Conservation (phyloP, 2,113 vertebrate species). For the Taxidea taxus region DNA sequence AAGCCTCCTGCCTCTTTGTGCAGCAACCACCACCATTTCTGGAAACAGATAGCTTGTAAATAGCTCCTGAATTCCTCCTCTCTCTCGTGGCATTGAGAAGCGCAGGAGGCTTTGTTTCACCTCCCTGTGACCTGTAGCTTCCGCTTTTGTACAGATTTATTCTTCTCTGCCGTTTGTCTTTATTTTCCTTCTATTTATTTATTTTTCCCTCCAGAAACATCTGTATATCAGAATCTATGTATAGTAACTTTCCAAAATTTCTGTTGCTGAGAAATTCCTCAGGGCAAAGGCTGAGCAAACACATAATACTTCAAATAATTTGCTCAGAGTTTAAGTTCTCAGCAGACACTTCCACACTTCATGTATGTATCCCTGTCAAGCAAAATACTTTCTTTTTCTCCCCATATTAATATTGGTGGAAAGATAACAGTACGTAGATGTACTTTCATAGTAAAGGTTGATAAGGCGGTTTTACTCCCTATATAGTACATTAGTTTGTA, state of each 20-base stretch:
- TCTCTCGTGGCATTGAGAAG: neutral
- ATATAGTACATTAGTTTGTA: neutral
- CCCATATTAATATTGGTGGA: neutral
- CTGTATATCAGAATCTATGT: neutral
- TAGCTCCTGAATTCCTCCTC: neutral
- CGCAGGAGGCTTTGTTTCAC: neutral
- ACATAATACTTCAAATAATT: neutral
- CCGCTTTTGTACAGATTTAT: neutral
- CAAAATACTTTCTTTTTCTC: neutral
- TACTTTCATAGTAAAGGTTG: conserved; percentile 4
- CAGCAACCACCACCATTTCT: neutral
- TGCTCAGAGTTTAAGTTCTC: neutral
- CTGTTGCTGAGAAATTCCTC: neutral
- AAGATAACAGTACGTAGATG: neutral
- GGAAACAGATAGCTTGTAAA: neutral
- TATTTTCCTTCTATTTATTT: neutral
- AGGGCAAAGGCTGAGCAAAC: neutral
- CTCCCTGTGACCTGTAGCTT: neutral
- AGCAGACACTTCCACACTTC: neutral
- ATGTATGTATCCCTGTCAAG: neutral
- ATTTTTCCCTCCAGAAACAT: neutral
- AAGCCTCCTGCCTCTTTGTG: neutral
- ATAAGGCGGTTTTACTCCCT: neutral
- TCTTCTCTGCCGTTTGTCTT: neutral
- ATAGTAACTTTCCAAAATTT: neutral